Conservation (phyloP, 2,888 invertebrate genomes). For the Scaptomyza reducta region DNA sequence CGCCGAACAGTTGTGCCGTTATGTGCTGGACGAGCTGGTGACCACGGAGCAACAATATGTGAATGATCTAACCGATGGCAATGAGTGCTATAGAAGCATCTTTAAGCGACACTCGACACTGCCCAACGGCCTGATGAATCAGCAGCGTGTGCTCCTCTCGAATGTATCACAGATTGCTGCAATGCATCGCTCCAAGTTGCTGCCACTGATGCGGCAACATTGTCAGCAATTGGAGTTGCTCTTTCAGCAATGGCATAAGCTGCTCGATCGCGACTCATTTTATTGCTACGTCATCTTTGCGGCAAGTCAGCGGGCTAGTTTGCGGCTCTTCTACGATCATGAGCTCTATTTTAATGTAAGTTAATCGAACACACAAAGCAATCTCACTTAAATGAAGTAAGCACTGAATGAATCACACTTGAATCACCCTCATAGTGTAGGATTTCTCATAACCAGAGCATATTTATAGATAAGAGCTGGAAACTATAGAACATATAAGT, state of each 20-base stretch:
- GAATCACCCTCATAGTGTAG: too few species aligned
- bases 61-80: slow-evolving; percentile 32
- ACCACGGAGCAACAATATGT: slow-evolving; percentile 47
- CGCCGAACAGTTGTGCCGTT: slow-evolving; percentile 28
- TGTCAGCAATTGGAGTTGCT: slow-evolving; percentile 32
- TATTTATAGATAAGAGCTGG: too few species aligned
- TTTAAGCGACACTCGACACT: slow-evolving; percentile 14
- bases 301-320: slow-evolving; percentile 36
- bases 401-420: too few species aligned
- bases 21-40: slow-evolving; percentile 42
- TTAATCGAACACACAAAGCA: background rate
- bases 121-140: slow-evolving; percentile 27
- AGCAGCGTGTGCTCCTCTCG: slow-evolving; percentile 25
- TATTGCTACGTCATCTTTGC: slow-evolving; percentile 41
- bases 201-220: slow-evolving; percentile 44
- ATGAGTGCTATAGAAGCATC: slow-evolving; percentile 24
- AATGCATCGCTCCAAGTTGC: slow-evolving; percentile 35
- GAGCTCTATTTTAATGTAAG: slow-evolving; percentile 46
- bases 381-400: too few species aligned
- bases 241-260: slow-evolving; percentile 30
- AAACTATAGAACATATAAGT: too few species aligned
- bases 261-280: slow-evolving; percentile 36
- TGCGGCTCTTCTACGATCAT: slow-evolving; percentile 24
- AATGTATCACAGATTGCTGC: slow-evolving; percentile 39
- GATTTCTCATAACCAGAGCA: too few species aligned